These are phyloP conservation scores for Xylocampa areola DNA, from an alignment of 2,888 invertebrate genomes.

Conservation along the genomic window DNA sequence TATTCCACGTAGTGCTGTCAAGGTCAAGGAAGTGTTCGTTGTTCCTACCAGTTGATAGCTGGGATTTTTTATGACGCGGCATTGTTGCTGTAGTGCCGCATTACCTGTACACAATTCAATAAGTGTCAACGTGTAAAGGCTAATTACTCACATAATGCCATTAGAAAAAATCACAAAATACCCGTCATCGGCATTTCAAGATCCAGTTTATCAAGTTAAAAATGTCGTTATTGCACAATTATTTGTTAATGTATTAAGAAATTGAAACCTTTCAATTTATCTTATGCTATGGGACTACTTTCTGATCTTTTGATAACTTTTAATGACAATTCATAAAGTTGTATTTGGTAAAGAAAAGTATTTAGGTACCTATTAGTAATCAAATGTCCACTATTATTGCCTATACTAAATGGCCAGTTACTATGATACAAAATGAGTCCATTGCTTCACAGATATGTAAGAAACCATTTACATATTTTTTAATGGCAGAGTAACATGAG, in stretches of 20 bases:
- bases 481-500: conserved; percentile 25
- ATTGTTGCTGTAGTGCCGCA: conserved; percentile 23
- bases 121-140: conserved; percentile 10
- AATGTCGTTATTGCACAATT: conserved; percentile 38
- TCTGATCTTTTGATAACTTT: too few relatives aligned
- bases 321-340: too few relatives aligned
- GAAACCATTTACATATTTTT: conserved; percentile 30
- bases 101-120: conserved; percentile 22
- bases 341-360: too few relatives aligned
- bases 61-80: conserved; percentile 53
- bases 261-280: background rate
- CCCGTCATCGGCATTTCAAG: conserved; percentile 6
- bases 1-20: conserved; percentile 39
- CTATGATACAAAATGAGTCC: background rate
- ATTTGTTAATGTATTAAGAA: conserved; percentile 13
- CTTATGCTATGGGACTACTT: background rate
- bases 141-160: conserved; percentile 17
- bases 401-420: background rate
- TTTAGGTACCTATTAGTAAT: too few relatives aligned
- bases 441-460: background rate
- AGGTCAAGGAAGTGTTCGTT: conserved; percentile 48
- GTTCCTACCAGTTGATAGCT: conserved; percentile 29
- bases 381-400: too few relatives aligned
- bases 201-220: conserved; percentile 9
- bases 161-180: background rate